Base-by-base conservation (phyloP, 2,797 vertebrate genomes). In the Poecilia wingei region DNA sequence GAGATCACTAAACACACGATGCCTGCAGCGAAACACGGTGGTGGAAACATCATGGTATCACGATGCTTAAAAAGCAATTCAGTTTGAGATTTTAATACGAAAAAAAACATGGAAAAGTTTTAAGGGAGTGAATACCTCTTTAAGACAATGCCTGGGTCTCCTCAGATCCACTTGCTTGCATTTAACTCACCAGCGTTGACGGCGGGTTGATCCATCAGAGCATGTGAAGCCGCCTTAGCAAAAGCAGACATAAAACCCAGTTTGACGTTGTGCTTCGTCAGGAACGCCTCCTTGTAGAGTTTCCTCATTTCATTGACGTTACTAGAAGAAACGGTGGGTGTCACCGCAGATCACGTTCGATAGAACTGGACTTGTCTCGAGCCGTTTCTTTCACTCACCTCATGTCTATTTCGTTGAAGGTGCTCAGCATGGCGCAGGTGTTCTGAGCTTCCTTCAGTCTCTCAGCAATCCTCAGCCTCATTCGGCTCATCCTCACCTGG, bases 321-420 rank as follows among this genome's bases (percentile, higher is more conserved):
- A 88, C 97, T 98, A 90, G n/a, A 76, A 77, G 86, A 45, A 53
- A 81, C 36, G 43, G 25, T 59, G 6, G 16, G 45, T 1, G 86
- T 93, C 93, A 95, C 87, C 95, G 92, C 79, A 95, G 49, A 75
- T 57, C 6, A 79, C 10, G 1, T 22, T 5, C 20, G 12, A 74
- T 0, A 4, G 36, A 28, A 36, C 1, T 33, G 0, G 6, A 43
- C 36, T 14, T 20, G 64, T 71, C 7, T 20, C 10, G 10, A 12
- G 4, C 9, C 47, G 72, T 13, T 33, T 22, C 49, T 14, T 66
- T 4, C 8, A 31, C 88, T 94, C 84, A 99, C 98, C 97, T 97
- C 98, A 99, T 98, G 91, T 99, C 98, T 0, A 99, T 94, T 91
- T 99, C 98, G 49, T 98, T 99, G 92, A 99, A 99, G 66, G 98